These are phyloP conservation scores for Dicaeum eximium DNA, from an alignment of 2,113 vertebrate genomes.

Conservation along the genomic window DNA sequence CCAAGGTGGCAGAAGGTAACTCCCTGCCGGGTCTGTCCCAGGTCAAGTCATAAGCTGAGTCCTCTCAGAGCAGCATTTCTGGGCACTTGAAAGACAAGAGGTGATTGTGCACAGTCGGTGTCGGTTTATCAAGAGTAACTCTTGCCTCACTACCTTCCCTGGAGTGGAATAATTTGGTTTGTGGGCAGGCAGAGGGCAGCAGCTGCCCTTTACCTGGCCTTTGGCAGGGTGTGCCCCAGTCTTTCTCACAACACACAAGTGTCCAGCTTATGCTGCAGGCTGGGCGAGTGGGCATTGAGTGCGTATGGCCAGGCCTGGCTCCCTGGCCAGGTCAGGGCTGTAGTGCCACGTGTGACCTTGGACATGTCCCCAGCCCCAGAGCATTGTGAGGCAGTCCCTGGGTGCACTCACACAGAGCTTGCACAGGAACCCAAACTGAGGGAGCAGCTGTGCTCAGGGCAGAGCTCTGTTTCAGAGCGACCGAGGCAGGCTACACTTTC, in stretches of 20 bases:
- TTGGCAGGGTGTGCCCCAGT: neutral
- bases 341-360: neutral
- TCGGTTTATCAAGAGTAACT: neutral
- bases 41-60: neutral
- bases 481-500: neutral
- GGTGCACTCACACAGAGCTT: no score
- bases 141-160: neutral
- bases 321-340: neutral
- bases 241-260: rapidly evolving
- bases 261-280: no score
- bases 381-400: neutral
- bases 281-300: neutral
- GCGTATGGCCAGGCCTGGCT: neutral
- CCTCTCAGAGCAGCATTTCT: neutral
- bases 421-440: neutral
- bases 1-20: neutral
- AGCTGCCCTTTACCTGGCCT: neutral
- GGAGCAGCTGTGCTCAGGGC: neutral
- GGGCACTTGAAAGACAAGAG: neutral
- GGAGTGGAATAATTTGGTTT: neutral
- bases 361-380: neutral
- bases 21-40: neutral
- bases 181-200: neutral
- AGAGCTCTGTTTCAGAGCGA: neutral
- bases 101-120: neutral